These are phyloP conservation scores for Paramisgurnus dabryanus DNA, from an alignment of 2,113 vertebrate species.

Conservation along the genomic window DNA sequence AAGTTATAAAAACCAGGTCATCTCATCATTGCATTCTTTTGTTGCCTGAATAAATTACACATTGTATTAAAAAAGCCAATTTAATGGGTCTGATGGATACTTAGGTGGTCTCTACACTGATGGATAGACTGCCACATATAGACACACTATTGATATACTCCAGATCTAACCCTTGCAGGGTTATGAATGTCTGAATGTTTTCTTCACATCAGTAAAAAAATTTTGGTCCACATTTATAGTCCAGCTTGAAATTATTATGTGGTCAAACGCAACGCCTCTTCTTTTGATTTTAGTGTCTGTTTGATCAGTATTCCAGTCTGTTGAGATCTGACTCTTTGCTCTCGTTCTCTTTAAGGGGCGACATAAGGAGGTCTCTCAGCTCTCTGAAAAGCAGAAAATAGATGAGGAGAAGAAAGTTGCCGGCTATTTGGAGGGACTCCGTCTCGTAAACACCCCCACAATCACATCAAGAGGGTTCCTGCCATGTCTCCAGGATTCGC, in stretches of 20 bases:
- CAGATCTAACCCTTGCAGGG: background rate
- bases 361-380: background rate
- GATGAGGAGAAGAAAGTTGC: slow-evolving; percentile 49
- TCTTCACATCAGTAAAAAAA: slow-evolving; percentile 10
- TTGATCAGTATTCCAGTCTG: slow-evolving; percentile 33
- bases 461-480: slow-evolving; percentile 29
- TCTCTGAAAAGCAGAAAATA: slow-evolving; percentile 38
- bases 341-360: slow-evolving; percentile 36
- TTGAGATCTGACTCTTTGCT: background rate
- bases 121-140: background rate
- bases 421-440: slow-evolving; percentile 39
- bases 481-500: slow-evolving; percentile 36
- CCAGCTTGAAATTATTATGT: background rate
- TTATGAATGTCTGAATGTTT: background rate
- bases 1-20: slow-evolving; percentile 25
- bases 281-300: slow-evolving; percentile 31
- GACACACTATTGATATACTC: too few relatives aligned
- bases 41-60: slow-evolving; percentile 21
- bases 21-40: slow-evolving; percentile 24
- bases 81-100: slow-evolving; percentile 13
- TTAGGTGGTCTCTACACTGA: slow-evolving; percentile 31
- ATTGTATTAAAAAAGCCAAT: slow-evolving; percentile 1
- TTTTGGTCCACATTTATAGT: background rate
- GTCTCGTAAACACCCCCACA: slow-evolving; percentile 12
- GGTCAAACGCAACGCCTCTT: background rate